Evolutionary conservation across 2,797 vertebrate species (phyloP).

Genomic region (Microhierax caerulescens): DNA sequence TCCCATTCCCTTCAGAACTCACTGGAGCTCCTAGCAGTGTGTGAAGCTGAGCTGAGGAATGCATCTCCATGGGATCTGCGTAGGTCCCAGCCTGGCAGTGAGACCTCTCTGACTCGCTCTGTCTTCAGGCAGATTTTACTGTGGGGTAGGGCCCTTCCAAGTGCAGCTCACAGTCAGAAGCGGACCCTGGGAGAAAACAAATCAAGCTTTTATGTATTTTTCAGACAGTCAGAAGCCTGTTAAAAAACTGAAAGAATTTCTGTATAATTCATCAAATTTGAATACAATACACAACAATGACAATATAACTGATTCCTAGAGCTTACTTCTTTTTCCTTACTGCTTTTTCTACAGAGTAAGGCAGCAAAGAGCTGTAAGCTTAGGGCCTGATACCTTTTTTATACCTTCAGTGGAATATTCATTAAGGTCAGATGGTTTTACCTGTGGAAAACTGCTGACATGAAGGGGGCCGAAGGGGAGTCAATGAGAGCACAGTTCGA

Average conservation of each 20-base stretch:
- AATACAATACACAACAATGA: neutral
- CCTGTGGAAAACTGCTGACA: neutral
- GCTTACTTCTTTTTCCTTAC: neutral
- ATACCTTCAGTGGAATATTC: neutral
- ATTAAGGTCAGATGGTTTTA: neutral
- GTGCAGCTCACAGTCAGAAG: neutral
- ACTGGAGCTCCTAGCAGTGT: neutral
- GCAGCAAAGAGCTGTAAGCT: neutral
- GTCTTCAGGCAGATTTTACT: neutral
- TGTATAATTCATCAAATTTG: neutral
- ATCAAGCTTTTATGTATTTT: neutral
- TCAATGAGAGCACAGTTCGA: neutral
- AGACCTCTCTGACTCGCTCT: accelerated
- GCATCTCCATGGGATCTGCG: accelerated
- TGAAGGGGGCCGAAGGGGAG: neutral
- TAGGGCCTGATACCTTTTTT: neutral
- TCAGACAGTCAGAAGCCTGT: neutral
- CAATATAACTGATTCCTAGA: neutral
- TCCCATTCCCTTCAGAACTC: neutral
- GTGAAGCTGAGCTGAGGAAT: neutral
- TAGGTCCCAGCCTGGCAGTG: neutral
- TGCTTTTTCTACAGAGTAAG: neutral
- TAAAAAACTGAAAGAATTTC: neutral
- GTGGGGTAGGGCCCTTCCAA: neutral
- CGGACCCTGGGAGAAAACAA: neutral